Evolutionary conservation across 2,888 invertebrate species (phyloP).

Genomic region (Morpho achilles): DNA sequence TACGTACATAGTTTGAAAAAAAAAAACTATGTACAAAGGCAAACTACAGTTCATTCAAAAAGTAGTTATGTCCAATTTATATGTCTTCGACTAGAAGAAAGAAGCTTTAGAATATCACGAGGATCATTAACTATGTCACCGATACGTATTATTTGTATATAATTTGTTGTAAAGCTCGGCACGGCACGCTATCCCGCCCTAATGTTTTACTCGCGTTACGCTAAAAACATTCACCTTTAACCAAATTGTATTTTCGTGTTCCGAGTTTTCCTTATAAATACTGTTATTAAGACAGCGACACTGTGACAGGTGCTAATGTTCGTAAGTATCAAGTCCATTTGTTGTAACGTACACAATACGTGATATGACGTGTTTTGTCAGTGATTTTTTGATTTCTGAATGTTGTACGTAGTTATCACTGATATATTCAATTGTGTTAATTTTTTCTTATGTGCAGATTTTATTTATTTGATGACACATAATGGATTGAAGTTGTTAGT

Average conservation of each 20-base stretch:
- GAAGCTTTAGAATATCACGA: slow-evolving; percentile 1
- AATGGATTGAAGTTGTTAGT: no score
- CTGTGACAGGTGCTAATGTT: slow-evolving; percentile 72
- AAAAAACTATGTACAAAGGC: no score
- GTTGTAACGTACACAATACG: slow-evolving; percentile 55
- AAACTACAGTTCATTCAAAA: no score
- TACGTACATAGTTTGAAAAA: no score
- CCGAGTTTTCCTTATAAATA: slow-evolving; percentile 78
- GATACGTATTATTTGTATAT: slow-evolving; percentile 40
- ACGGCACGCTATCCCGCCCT: slow-evolving; percentile 55
- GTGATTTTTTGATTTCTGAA: no score
- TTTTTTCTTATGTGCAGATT: no score
- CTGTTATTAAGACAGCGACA: slow-evolving; percentile 74
- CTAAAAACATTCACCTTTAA: slow-evolving; percentile 74
- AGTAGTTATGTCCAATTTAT: no score
- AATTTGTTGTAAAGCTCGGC: slow-evolving; percentile 48
- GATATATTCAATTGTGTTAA: no score
- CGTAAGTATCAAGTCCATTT: slow-evolving; percentile 60
- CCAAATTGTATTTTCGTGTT: slow-evolving; percentile 79
- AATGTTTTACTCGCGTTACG: slow-evolving; percentile 73
- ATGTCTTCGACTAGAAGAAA: background rate
- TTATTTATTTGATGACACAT: no score
- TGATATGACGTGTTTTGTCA: background rate
- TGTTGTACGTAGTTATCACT: no score
- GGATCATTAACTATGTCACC: slow-evolving; percentile 22